phyloP scores from a whole-genome alignment of 2,797 vertebrate genomes.

The Thalassophryne amazonica region DNA sequence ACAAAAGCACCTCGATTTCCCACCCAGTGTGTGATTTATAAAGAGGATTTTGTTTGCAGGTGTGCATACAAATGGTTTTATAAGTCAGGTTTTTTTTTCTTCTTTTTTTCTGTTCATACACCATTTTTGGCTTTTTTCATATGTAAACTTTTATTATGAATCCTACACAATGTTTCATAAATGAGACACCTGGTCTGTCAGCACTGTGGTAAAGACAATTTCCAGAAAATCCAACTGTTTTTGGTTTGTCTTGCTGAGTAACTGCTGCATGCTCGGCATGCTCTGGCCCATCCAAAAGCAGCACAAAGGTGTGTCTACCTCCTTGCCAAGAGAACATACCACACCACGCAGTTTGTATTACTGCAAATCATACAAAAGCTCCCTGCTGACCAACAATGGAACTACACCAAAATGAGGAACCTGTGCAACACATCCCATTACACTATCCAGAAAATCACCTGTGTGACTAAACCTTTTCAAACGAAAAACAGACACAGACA shows the following conservation, averaged over 20 bases:
- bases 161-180: too few relatives aligned
- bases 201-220: too few relatives aligned
- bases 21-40: too few relatives aligned
- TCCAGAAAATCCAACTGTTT: not conserved
- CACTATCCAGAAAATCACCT: not conserved
- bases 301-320: conserved; percentile 58
- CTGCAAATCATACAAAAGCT: conserved; percentile 17
- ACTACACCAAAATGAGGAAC: conserved; percentile 33
- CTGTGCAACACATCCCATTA: not conserved
- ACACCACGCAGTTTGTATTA: conserved; percentile 29
- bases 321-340: conserved; percentile 59
- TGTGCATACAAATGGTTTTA: too few relatives aligned
- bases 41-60: too few relatives aligned
- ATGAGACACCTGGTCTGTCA: too few relatives aligned
- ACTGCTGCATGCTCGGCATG: conserved; percentile 26
- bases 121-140: too few relatives aligned
- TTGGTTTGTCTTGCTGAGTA: conserved; percentile 3
- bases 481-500: too few relatives aligned
- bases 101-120: too few relatives aligned
- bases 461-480: not conserved
- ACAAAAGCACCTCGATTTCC: too few relatives aligned
- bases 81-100: too few relatives aligned
- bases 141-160: too few relatives aligned
- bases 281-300: conserved; percentile 49
- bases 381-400: conserved; percentile 49